Percentiles rank a stretch among this genome's conserved stretches.
Conservation (phyloP, 2,797 vertebrate species). For the Etheostoma perlongum region DNA sequence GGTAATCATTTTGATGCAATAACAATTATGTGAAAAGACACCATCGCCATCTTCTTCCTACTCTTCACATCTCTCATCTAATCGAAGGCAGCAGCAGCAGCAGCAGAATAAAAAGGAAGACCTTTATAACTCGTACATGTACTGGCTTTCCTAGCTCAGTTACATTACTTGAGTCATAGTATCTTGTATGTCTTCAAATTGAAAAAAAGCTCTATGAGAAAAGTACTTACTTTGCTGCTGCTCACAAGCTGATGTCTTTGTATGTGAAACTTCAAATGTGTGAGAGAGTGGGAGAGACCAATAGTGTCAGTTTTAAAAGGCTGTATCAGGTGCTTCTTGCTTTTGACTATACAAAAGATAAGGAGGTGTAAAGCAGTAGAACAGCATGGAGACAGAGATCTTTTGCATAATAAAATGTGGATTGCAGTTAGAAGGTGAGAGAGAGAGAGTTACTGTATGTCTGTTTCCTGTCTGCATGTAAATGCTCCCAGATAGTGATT, state of each 20-base stretch:
- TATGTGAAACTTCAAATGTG: slow-evolving; percentile 52
- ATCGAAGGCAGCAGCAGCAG: slow-evolving; percentile 50
- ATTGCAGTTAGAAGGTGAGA: slow-evolving; percentile 4
- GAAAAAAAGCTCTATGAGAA: slow-evolving; percentile 44
- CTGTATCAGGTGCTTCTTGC: slow-evolving; percentile 36
- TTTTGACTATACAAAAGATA: slow-evolving; percentile 55
- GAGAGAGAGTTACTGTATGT: not conserved
- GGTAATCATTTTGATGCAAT: slow-evolving; percentile 72
- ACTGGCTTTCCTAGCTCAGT: slow-evolving; percentile 39
- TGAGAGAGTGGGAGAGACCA: slow-evolving; percentile 35
- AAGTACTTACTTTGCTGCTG: slow-evolving; percentile 52
- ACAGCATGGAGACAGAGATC: slow-evolving; percentile 23
- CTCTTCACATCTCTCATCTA: slow-evolving; percentile 53
- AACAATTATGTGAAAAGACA: slow-evolving; percentile 70
- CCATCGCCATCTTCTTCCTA: slow-evolving; percentile 36
- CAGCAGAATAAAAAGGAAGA: slow-evolving; percentile 39
- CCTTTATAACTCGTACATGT: slow-evolving; percentile 46
- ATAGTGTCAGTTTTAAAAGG: slow-evolving; percentile 45
- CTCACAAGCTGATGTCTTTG: slow-evolving; percentile 46
- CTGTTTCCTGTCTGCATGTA: slow-evolving; percentile 18
- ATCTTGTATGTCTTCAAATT: slow-evolving; percentile 38
- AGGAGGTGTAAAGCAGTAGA: slow-evolving; percentile 37
- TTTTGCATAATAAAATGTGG: slow-evolving; percentile 53
- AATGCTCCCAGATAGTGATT: slow-evolving; percentile 15
- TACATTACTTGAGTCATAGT: slow-evolving; percentile 49